Conservation (phyloP, 2,113 vertebrate genomes). For the Crotalus tigris region DNA sequence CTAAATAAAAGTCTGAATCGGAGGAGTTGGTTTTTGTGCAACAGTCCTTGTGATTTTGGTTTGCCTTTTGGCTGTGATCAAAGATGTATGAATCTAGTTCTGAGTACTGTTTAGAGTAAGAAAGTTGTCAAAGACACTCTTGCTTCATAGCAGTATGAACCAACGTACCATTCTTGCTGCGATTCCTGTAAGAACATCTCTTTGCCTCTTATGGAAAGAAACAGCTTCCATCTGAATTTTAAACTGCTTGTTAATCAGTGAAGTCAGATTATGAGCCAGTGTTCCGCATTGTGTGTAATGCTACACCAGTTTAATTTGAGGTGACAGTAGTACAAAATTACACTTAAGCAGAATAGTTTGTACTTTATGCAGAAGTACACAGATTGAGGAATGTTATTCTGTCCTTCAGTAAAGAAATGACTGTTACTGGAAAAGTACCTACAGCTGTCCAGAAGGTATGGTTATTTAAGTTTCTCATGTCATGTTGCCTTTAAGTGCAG, state of each 20-base stretch:
- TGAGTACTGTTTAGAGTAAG: neutral
- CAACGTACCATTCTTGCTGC: neutral
- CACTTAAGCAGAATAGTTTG: neutral
- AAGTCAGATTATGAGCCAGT: neutral
- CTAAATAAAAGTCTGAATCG: neutral
- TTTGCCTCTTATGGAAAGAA: neutral
- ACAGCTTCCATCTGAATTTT: neutral
- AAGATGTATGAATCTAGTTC: neutral
- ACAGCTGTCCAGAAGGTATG: conserved; percentile 8
- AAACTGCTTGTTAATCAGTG: neutral
- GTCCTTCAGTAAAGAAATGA: neutral
- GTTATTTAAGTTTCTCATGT: neutral
- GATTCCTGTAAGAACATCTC: neutral
- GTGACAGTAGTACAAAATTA: neutral
- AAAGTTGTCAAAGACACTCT: neutral
- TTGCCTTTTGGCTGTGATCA: neutral
- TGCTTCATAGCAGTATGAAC: neutral
- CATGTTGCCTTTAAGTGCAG: conserved; percentile 31
- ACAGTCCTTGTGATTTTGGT: neutral
- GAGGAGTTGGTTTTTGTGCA: neutral
- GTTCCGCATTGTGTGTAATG: neutral
- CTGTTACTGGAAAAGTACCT: conserved; percentile 18
- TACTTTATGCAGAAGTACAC: neutral
- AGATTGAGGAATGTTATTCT: neutral
- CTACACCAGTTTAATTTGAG: neutral